phyloP scores from a whole-genome alignment of 1,140 invertebrate species.

The Anoplophora glabripennis region DNA sequence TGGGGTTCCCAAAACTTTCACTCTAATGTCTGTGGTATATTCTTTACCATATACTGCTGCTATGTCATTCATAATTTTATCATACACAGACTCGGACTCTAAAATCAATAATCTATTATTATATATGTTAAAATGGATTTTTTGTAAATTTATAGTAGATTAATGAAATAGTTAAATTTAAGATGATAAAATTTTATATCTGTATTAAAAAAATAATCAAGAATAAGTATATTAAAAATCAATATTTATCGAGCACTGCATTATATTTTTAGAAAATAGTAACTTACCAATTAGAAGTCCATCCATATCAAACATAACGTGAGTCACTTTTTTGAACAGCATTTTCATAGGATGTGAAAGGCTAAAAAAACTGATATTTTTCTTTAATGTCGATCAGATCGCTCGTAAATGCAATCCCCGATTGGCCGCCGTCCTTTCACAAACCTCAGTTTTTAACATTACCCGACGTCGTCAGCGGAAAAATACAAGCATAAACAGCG shows the following conservation, averaged over 20 bases:
- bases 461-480: too few species aligned
- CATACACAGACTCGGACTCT: conserved; percentile 48
- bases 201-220: too few species aligned
- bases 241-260: background rate
- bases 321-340: conserved; percentile 51
- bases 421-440: too few species aligned
- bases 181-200: too few species aligned
- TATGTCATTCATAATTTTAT: conserved; percentile 43
- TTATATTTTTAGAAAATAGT: background rate
- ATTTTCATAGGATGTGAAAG: background rate
- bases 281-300: conserved; percentile 53
- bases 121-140: background rate
- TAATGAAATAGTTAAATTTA: background rate
- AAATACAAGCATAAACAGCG: too few species aligned
- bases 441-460: too few species aligned
- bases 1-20: conserved; percentile 58
- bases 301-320: conserved; percentile 60
- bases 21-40: conserved; percentile 58
- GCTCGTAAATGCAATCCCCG: too few species aligned
- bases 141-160: conserved; percentile 1
- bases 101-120: conserved; percentile 15
- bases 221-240: too few species aligned
- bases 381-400: too few species aligned
- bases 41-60: conserved; percentile 53
- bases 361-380: too few species aligned